Base-by-base conservation (phyloP, 2,888 invertebrate species). In the Sipha maydis region DNA sequence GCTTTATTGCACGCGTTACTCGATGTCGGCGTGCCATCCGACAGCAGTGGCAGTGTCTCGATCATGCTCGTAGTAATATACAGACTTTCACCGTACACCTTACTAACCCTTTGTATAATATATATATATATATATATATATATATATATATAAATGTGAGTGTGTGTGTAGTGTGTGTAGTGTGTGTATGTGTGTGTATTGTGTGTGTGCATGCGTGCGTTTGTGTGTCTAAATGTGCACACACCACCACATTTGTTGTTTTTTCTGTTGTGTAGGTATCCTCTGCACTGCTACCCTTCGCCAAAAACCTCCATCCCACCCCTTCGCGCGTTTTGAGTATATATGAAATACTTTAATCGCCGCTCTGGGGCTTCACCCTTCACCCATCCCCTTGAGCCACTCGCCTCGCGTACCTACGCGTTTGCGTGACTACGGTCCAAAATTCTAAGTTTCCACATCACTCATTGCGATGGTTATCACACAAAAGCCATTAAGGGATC, bases 401-500 rank as follows among this genome's bases (percentile, higher is more conserved):
- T 7, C 41, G 7, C 21, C 67, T 3, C 67, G 67, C 56, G 56
- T n/a, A 31, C 69, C 38, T 21, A 17, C 31, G 3, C n/a, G 76
- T 84, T 84, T 8, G 84, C 84, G 86, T 80, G 78, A 85, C 78
- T 85, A 19, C 73, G 86, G 79, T 79, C 86, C 71, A 56, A 80
- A 86, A 86, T 86, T 75, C 82, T 75, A 88, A 88, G 80, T 88
- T 88, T 88, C 80, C 88, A 67, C 88, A 88, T 88, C 80, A 67
- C 88, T 88, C 88, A 88, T 82, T 88, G 75, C 75, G 88, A 88
- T 88, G 75, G 75, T 88, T 88, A 88, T 88, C 88, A 82, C 88
- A 88, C 88, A 67, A 82, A 88, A 88, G 88, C 88, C 82, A 88
- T 88, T 88, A 88, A 88, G 88, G 88, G 88, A 88, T 88, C 82